Evolutionary conservation across 1,140 invertebrate species (phyloP).

Genomic region (Dreissena polymorpha): DNA sequence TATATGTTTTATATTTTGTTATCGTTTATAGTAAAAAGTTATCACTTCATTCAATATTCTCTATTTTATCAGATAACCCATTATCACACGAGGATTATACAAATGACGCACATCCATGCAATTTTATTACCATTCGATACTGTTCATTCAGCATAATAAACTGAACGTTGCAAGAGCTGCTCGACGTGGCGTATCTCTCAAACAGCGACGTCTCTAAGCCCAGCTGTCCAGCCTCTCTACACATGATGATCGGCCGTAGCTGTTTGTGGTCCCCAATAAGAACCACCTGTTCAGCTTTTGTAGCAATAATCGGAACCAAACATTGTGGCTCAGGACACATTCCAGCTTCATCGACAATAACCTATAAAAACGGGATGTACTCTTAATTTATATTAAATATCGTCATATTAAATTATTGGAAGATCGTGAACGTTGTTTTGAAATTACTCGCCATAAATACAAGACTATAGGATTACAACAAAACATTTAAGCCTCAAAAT

Average conservation of each 20-base stretch:
- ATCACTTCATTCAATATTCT: no score
- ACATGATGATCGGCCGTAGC: slow-evolving; percentile 67
- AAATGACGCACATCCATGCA: no score
- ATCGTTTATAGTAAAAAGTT: no score
- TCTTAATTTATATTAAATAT: background rate
- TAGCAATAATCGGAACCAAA: slow-evolving; percentile 65
- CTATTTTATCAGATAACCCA: no score
- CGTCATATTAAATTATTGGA: background rate
- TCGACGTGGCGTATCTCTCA: slow-evolving; percentile 63
- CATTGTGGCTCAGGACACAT: slow-evolving; percentile 73
- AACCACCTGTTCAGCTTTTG: slow-evolving; percentile 65
- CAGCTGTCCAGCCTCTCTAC: slow-evolving; percentile 60
- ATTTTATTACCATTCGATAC: slow-evolving; percentile 41
- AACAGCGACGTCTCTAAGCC: slow-evolving; percentile 71
- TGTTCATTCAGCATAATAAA: slow-evolving; percentile 31
- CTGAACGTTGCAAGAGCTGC: slow-evolving; percentile 1
- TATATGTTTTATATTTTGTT: no score
- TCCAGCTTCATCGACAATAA: slow-evolving; percentile 70
- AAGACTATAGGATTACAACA: background rate
- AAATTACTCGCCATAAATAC: background rate
- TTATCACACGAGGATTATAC: no score
- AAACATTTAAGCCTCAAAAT: background rate
- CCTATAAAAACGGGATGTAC: background rate
- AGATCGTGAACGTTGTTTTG: background rate
- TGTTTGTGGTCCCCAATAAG: slow-evolving; percentile 74